phyloP scores from a whole-genome alignment of 2,888 invertebrate species.

The Exocentrus adspersus region DNA sequence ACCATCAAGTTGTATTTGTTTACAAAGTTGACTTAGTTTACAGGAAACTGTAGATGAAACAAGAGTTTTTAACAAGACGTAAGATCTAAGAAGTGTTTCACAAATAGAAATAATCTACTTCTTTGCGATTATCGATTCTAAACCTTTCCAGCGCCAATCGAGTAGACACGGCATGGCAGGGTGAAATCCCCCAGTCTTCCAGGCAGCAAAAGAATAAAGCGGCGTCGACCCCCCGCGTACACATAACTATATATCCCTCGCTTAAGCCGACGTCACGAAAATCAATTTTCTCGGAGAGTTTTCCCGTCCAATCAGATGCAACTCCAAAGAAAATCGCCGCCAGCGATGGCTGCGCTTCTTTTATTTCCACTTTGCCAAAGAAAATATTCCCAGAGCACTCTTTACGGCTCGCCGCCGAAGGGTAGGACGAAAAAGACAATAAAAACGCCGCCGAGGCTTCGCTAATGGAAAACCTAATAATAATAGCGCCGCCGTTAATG shows the following conservation, averaged over 20 bases:
- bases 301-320: constrained; percentile 50
- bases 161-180: background rate
- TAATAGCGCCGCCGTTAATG: constrained; percentile 28
- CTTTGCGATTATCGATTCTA: background rate
- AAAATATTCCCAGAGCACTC: constrained; percentile 47
- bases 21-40: too few relatives aligned
- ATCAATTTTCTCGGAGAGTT: constrained; percentile 56
- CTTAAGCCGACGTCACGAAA: constrained; percentile 51
- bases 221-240: constrained; percentile 3
- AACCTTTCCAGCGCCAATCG: background rate
- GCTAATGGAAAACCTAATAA: constrained; percentile 25
- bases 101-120: background rate
- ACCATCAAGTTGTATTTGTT: too few relatives aligned
- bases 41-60: too few relatives aligned
- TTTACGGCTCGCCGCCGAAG: constrained; percentile 35
- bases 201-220: constrained; percentile 4
- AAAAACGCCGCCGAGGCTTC: constrained; percentile 8
- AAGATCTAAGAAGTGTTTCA: too few relatives aligned
- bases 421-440: constrained; percentile 18
- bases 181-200: constrained; percentile 1
- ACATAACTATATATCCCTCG: constrained; percentile 21
- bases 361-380: constrained; percentile 46
- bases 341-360: constrained; percentile 49
- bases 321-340: constrained; percentile 48
- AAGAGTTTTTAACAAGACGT: too few relatives aligned